A percentile compares a stretch with the other conserved stretches of the same genome.
Conservation (phyloP, 2,888 invertebrate species). For the Odontocerum albicorne region DNA sequence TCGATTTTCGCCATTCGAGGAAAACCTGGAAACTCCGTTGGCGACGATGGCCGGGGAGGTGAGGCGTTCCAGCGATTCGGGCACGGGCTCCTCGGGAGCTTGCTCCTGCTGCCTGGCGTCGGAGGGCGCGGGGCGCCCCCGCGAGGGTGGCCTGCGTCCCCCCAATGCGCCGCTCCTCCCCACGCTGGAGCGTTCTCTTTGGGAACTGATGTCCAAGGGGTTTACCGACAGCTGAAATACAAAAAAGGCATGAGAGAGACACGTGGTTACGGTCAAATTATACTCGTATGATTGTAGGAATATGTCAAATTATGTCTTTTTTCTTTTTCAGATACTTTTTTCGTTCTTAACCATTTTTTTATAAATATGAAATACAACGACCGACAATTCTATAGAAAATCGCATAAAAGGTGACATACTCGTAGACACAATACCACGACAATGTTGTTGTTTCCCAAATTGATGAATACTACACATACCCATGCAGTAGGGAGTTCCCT, state of each 20-base stretch:
- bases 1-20: conserved; percentile 7
- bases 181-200: conserved; percentile 54
- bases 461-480: no score
- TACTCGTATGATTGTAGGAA: background rate
- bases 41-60: conserved; percentile 31
- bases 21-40: conserved; percentile 18
- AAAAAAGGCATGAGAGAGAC: background rate
- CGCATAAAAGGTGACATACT: no score
- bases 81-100: conserved; percentile 40
- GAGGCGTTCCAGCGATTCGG: conserved; percentile 12
- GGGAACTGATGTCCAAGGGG: conserved; percentile 52
- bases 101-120: conserved; percentile 6
- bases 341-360: no score
- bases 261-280: background rate
- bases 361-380: no score
- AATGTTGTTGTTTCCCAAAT: no score
- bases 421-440: no score
- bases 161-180: conserved; percentile 52
- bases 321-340: no score
- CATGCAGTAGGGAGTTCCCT: no score
- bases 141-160: conserved; percentile 54
- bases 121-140: conserved; percentile 42
- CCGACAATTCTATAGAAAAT: no score
- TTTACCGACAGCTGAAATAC: conserved; percentile 50
- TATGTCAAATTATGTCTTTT: no score